Base-by-base conservation (phyloP, 1,140 invertebrate genomes). In the Plectrocnemia conspersa region DNA sequence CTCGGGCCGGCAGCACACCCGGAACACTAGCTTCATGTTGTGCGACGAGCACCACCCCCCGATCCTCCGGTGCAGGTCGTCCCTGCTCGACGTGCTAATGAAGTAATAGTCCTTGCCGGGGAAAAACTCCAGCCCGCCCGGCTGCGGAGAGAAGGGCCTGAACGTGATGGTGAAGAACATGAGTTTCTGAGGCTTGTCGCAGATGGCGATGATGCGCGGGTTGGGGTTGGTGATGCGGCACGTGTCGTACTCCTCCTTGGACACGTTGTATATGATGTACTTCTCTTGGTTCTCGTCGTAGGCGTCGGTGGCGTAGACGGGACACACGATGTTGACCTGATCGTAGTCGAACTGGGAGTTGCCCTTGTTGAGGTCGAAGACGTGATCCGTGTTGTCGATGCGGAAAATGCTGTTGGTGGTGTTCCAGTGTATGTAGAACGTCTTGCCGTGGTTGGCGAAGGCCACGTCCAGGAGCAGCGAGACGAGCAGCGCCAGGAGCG, bases 81-180 rank as follows among this genome's bases (percentile, higher is more conserved):
- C 89, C 69, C 89, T 89, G 57, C 89, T 91, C 45, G 91, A 94
- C 55, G 92, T 79, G 79, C 90, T 93, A 75, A 96, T 95, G 75
- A 96, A 95, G 73, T 93, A 96, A 72, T 96, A 96, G 73, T 95
- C 91, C 69, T 92, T 89, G 54, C 93, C 92, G 57, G 93, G 91
- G 64, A 89, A 82, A 75, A 96, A 96, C 73, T 96, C 93, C 63
- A 95, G 77, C 44, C 92, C 93, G 61, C 91, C 91, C 47, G 93
- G 92, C 76, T 94, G 91, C 27, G 93, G 93, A 64, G 91, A 94
- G 74, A 95, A 96, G 66, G 92, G 91, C 71, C 93, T 82, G 78
- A 96, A 96, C 58, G 93, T 95, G 70, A 96, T 94, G 47, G 93
- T 95, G 79, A 95, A 94, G 77, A 92, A 95, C 88, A 93, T 91